These are phyloP conservation scores for Morelia viridis DNA, from an alignment of 2,797 vertebrate species.

Conservation along the genomic window DNA sequence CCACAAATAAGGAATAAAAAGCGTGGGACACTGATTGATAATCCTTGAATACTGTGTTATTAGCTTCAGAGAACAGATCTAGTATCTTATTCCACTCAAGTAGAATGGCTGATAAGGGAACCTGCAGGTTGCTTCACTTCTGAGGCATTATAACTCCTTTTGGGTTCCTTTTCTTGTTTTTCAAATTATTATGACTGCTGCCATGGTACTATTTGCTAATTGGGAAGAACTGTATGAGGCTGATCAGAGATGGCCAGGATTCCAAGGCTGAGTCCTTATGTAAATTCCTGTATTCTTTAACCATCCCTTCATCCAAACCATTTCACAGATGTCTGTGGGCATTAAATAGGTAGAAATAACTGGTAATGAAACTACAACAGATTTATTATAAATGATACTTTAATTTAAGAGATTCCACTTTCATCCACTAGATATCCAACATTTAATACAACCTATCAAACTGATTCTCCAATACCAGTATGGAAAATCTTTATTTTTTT, in stretches of 20 bases:
- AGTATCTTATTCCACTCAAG: not conserved
- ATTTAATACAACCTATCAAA: too few species aligned
- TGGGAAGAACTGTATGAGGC: not conserved
- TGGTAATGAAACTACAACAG: too few species aligned
- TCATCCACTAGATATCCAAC: too few species aligned
- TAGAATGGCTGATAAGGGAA: not conserved
- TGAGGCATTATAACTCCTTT: not conserved
- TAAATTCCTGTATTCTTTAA: too few species aligned
- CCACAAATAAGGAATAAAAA: not conserved
- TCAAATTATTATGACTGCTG: not conserved
- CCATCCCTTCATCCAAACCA: too few species aligned
- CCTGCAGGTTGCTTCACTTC: not conserved
- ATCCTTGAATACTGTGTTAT: not conserved
- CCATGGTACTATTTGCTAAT: not conserved
- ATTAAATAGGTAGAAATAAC: too few species aligned
- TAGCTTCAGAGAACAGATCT: not conserved
- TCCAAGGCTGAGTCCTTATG: not conserved
- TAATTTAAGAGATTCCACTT: too few species aligned
- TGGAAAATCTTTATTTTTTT: too few species aligned
- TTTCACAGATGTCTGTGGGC: too few species aligned
- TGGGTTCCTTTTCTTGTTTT: not conserved
- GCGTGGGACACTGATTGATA: not conserved
- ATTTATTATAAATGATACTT: too few species aligned
- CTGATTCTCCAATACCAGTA: too few species aligned
- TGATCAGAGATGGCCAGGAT: not conserved